A percentile compares a stretch with the other conserved stretches of the same genome.
Conservation (phyloP, 2,888 invertebrate genomes). For the Ichneumoninae sp. region DNA sequence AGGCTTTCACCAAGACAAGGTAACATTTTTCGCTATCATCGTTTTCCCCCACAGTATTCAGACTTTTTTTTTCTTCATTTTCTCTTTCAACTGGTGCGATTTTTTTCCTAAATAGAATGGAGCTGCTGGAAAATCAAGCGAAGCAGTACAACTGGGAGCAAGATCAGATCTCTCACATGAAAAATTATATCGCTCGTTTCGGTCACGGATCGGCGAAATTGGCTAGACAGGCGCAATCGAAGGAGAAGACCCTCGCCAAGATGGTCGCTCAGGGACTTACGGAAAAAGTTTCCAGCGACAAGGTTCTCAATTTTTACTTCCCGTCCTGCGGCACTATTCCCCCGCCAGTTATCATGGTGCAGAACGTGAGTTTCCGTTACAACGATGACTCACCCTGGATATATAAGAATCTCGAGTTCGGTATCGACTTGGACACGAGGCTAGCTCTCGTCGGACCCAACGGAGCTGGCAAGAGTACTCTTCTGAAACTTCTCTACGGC, state of each 20-base stretch:
- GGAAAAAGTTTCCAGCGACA: conserved; percentile 96
- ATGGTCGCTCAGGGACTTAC: conserved; percentile 99
- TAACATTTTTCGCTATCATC: conserved; percentile 61
- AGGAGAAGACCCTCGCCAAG: conserved; percentile 99
- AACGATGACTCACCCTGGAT: conserved; percentile 94
- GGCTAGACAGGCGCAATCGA: conserved; percentile 99
- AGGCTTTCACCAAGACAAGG: conserved; percentile 95
- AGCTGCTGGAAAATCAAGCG: conserved; percentile 98
- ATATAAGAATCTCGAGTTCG: conserved; percentile 99
- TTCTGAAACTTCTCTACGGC: conserved; percentile 97
- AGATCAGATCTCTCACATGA: conserved; percentile 99
- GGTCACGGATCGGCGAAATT: conserved; percentile 99
- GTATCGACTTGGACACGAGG: conserved; percentile 98
- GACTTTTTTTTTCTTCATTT: conserved; percentile 20
- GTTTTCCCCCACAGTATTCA: not conserved
- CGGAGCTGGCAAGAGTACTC: conserved; percentile 99
- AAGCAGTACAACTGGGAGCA: conserved; percentile 99
- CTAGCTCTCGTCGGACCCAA: conserved; percentile 98
- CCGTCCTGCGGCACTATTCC: conserved; percentile 97
- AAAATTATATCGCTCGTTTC: conserved; percentile 99
- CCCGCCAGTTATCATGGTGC: conserved; percentile 99
- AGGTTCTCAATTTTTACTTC: conserved; percentile 97
- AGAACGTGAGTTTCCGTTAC: conserved; percentile 98
- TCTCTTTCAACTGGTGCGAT: not conserved
- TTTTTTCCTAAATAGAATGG: conserved; percentile 86